phyloP scores from a whole-genome alignment of 2,113 vertebrate species.

The Mionectes macconnelli region DNA sequence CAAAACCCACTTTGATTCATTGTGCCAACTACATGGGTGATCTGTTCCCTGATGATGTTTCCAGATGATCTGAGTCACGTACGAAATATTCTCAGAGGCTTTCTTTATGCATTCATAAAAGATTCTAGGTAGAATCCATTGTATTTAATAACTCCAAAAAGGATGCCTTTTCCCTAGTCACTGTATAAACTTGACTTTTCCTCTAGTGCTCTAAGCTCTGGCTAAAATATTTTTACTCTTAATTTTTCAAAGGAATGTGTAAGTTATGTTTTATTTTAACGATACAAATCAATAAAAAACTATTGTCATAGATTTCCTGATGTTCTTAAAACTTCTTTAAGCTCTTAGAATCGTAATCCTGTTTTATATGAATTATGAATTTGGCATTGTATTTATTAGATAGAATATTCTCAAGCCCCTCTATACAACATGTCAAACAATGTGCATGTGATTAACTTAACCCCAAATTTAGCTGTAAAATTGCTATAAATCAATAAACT shows the following conservation, averaged over 20 bases:
- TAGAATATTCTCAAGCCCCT: not conserved
- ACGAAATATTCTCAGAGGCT: conserved; percentile 15
- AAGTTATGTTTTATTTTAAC: not conserved
- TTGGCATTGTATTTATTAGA: not conserved
- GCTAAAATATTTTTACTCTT: not conserved
- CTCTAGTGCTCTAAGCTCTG: not conserved
- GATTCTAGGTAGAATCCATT: not conserved
- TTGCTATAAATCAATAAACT: not conserved
- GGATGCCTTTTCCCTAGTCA: not conserved
- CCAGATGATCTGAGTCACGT: not conserved
- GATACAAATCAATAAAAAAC: not conserved
- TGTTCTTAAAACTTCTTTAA: not conserved
- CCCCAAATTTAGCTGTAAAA: not conserved
- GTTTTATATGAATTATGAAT: not conserved
- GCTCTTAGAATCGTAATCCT: not conserved
- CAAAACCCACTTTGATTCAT: conserved; percentile 43
- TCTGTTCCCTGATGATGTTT: conserved; percentile 46
- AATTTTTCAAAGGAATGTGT: not conserved
- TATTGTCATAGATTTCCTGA: not conserved
- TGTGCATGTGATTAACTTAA: not conserved
- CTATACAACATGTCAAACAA: not conserved
- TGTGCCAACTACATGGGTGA: conserved; percentile 37
- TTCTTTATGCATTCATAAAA: conserved; percentile 5
- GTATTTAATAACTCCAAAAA: not conserved
- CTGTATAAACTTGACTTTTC: not conserved